These are phyloP conservation scores for Conopomorpha cramerella DNA, from an alignment of 1,140 invertebrate species.

Conservation along the genomic window DNA sequence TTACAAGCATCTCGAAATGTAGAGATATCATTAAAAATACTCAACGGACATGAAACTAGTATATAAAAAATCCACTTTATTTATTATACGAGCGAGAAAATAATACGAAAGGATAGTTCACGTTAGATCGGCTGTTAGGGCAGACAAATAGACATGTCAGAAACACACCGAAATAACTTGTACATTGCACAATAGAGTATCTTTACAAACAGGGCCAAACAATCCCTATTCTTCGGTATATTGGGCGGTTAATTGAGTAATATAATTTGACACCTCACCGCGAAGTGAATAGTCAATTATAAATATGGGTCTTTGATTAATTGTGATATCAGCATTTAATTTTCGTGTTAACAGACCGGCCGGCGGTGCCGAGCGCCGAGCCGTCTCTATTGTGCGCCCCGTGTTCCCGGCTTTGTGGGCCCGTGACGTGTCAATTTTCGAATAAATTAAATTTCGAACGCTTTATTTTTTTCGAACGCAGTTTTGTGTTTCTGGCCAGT, in stretches of 20 bases:
- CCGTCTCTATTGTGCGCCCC: conserved; percentile 33
- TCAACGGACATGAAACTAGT: too few species aligned
- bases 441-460: conserved; percentile 61
- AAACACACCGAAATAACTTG: too few species aligned
- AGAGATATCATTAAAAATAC: too few species aligned
- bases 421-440: conserved; percentile 60
- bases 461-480: conserved; percentile 38
- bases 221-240: conserved; percentile 47
- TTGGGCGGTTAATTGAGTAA: conserved; percentile 54
- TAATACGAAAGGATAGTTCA: too few species aligned
- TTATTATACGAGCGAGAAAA: too few species aligned
- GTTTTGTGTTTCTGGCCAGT: too few species aligned
- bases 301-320: conserved; percentile 58
- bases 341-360: conserved; percentile 54
- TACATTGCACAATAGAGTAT: too few species aligned
- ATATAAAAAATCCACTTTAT: too few species aligned
- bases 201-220: conserved; percentile 36
- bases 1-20: too few species aligned
- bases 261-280: conserved; percentile 56
- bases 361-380: conserved; percentile 10
- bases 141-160: too few species aligned
- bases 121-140: too few species aligned
- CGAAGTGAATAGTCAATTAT: conserved; percentile 58
- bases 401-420: conserved; percentile 34
- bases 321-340: conserved; percentile 60